Base-by-base conservation (phyloP, 92 coral and sea anemone species). In the Palythoa caribaeorum region DNA sequence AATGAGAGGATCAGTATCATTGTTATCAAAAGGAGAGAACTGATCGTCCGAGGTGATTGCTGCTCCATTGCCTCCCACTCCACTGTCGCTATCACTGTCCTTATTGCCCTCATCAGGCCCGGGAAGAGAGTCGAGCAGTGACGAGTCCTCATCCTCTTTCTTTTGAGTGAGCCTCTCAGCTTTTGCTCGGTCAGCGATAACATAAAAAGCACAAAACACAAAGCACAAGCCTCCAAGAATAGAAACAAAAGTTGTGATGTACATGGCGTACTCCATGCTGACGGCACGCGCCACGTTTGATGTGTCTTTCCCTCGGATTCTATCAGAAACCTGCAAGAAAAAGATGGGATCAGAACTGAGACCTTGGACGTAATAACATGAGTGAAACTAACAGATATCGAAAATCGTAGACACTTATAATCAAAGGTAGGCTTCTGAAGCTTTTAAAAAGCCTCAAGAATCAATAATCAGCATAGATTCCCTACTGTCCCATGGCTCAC, bases 241-340 rank as follows among this genome's bases (percentile, higher is more conserved):
- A 21, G 91, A 79, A 13, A 95, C 81, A 28, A 96, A 96, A 6
- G 98, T 90, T 19, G 89, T 89, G 76, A 96, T 96, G 83, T 92
- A 68, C 53, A 96, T 88, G 2, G 99, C 92, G 80, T 96, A 96
- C 62, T 95, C 98, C 92, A 96, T 88, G 90, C 98, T 93, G 76
- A 72, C 89, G n/a, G 92, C 96, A 1, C 75, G 92, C 70, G 75
- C 97, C 37, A 51, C 38, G 51, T 38, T 36, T 0, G 87, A 71
- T 0, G 11, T 51, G 12, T 80, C 79, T 14, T 78, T 53, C 11
- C 98, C 98, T 80, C 96, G 57, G 47, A 96, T 92, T 17, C 3
- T 50, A 77, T 96, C 99, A 47, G 99, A 91, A 5, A 97, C 90
- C 99, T 97, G 72, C 9, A 59, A 8, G 38, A 47, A 35, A 40